Evolutionary conservation across 1,140 invertebrate genomes (phyloP), one percentile per base, ranked within the genome.

Genomic region (Tribolium madens): DNA sequence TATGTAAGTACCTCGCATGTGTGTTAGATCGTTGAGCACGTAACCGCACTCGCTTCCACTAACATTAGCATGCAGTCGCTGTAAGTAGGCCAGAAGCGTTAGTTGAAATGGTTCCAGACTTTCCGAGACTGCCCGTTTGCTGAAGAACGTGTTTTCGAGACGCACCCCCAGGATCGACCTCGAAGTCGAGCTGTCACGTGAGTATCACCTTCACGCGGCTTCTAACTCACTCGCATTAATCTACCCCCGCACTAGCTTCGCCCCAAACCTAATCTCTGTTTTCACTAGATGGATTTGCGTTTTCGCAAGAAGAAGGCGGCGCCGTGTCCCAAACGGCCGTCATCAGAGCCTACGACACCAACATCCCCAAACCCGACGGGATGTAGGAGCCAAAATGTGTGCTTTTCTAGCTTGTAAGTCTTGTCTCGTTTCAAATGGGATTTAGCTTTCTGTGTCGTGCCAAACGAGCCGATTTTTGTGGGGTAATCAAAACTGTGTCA

Each of bases 281-380:
- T 77, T 76, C 60, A 52, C 79, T 89, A 98, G 96, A 97, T 93
- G 98, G 98, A 76, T 99, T 96, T 89, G 97, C 98, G 77, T 99
- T 99, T 89, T 99, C 97, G 12, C 97, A 99, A 93, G 97, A 99
- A 89, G 98, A 99, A 90, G 94, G 96, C 85, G 97, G 96, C 76
- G 94, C 92, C 81, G 94, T 99, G 47, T 92, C 94, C 15, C 96
- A 98, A 87, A 95, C 95, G 53, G 94, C 96, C 82, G 91, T 98
- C 80, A 97, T 98, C 84, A 91, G 96, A 84, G 93, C 94, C 18
- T 98, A 98, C 91, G 94, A 97, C 88, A 97, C 96, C 76, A 96
- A 94, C 85, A 89, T 93, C 85, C 94, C 94, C 82, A 93, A 95
- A 87, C 92, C 93, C 73, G 91, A 90, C 83, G 93, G 92, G 83